phyloP scores from a whole-genome alignment of 2,113 vertebrate species.

The Pristiophorus japonicus region DNA sequence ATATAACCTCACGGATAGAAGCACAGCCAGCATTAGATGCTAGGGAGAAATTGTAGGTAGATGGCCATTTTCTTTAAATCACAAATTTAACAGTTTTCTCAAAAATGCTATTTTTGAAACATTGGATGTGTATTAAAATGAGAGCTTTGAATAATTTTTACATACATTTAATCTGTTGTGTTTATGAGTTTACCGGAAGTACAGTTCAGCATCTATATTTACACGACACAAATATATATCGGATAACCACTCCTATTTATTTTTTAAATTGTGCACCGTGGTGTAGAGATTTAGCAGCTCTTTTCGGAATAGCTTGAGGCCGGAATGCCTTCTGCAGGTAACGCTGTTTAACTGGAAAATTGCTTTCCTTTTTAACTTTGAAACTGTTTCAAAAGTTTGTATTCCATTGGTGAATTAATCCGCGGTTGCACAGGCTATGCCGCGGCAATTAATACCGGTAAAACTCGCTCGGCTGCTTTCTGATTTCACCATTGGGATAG shows the following conservation, averaged over 20 bases:
- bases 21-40: background rate
- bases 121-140: background rate
- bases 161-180: background rate
- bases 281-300: background rate
- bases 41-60: background rate
- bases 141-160: background rate
- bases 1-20: background rate
- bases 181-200: background rate
- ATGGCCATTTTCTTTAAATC: background rate
- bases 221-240: background rate
- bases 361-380: background rate
- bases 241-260: background rate
- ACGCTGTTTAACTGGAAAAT: background rate
- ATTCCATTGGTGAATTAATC: background rate
- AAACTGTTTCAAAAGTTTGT: background rate
- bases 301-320: background rate
- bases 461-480: conserved; percentile 14
- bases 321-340: background rate
- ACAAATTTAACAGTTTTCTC: background rate
- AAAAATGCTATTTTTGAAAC: background rate
- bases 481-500: too few species aligned
- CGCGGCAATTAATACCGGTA: too few species aligned
- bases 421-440: too few species aligned
- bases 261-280: background rate
- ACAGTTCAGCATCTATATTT: background rate